A percentile compares a stretch with the other conserved stretches of the same genome.
Conservation (phyloP, 37 sponge, comb jelly and placozoan genomes). For the Cliona cf. orientalis region DNA sequence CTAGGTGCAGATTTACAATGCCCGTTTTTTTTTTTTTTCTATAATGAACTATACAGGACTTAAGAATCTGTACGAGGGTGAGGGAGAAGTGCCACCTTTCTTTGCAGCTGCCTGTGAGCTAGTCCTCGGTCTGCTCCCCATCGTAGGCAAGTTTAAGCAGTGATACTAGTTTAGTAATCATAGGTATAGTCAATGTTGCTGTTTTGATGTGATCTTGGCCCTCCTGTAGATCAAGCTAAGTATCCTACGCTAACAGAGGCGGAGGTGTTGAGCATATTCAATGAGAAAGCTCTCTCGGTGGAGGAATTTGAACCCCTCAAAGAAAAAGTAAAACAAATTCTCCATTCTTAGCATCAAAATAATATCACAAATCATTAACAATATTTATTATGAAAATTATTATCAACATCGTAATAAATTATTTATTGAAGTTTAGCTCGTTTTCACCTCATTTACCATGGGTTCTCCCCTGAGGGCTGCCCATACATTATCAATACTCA, state of each 20-base stretch:
- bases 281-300: constrained; percentile 11
- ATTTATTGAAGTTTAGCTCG: too few species aligned
- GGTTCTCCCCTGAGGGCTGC: constrained; percentile 67
- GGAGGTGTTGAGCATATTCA: constrained; percentile 42
- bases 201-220: neutral
- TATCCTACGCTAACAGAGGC: constrained; percentile 51
- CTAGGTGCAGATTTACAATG: neutral
- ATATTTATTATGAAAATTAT: too few species aligned
- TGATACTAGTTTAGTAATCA: neutral
- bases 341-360: neutral
- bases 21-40: neutral
- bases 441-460: constrained; percentile 71
- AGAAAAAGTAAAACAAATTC: neutral
- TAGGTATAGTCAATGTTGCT: neutral
- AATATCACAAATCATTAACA: neutral
- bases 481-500: constrained; percentile 71
- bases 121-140: constrained; percentile 57
- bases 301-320: constrained; percentile 42
- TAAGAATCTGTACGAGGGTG: constrained; percentile 44
- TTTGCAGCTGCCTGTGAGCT: constrained; percentile 76
- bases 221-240: constrained; percentile 13
- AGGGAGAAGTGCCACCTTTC: constrained; percentile 33
- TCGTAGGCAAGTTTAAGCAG: constrained; percentile 39
- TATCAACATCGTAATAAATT: too few species aligned
- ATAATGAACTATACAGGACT: constrained; percentile 4